phyloP scores from a whole-genome alignment of 2,888 invertebrate species.

The Anticlea derivata region DNA sequence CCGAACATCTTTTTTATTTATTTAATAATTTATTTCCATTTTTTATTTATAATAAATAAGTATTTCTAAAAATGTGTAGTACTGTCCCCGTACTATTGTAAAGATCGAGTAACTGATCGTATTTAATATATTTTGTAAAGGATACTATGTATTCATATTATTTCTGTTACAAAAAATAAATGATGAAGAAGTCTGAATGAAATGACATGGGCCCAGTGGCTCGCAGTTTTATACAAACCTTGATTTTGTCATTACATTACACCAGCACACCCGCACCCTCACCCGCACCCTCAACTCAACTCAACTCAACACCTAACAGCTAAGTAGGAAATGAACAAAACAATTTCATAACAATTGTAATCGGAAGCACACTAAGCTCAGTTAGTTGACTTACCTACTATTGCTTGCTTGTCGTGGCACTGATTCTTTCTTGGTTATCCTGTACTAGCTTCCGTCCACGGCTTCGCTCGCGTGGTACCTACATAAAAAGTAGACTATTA shows the following conservation, averaged over 20 bases:
- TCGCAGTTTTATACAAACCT: slow-evolving; percentile 59
- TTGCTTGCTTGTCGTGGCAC: too few species aligned
- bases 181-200: slow-evolving; percentile 70
- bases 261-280: slow-evolving; percentile 38
- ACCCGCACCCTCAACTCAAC: slow-evolving; percentile 25
- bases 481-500: too few species aligned
- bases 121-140: slow-evolving; percentile 49
- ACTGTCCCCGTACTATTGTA: slow-evolving; percentile 52
- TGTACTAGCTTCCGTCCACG: too few species aligned
- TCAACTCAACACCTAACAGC: too few species aligned
- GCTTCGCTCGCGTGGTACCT: too few species aligned
- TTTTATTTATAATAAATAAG: slow-evolving; percentile 81
- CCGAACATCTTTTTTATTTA: slow-evolving; percentile 70
- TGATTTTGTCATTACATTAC: slow-evolving; percentile 65
- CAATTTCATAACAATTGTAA: too few species aligned
- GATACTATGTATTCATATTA: slow-evolving; percentile 75
- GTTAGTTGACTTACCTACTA: too few species aligned
- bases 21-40: slow-evolving; percentile 82
- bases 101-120: slow-evolving; percentile 36
- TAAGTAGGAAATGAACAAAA: too few species aligned
- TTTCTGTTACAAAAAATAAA: slow-evolving; percentile 69
- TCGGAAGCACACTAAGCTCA: too few species aligned
- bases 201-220: slow-evolving; percentile 59
- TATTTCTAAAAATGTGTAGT: slow-evolving; percentile 71
- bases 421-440: too few species aligned